Conservation (phyloP, 2,888 invertebrate species). For the Strigamia maritima region DNA sequence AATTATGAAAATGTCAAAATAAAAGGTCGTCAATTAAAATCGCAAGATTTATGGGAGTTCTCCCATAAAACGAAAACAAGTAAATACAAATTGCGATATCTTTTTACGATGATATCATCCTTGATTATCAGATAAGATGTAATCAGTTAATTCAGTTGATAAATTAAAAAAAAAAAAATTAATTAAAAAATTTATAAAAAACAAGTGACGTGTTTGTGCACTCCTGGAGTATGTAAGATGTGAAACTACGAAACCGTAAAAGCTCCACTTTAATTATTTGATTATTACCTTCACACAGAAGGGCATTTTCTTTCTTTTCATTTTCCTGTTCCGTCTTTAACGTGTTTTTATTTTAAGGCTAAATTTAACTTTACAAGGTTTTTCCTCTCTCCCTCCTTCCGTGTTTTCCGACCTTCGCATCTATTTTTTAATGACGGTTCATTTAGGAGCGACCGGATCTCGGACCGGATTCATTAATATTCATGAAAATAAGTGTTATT, state of each 20-base stretch:
- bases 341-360: neutral
- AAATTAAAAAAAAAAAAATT: neutral
- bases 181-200: neutral
- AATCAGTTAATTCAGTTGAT: neutral
- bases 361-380: neutral
- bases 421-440: neutral
- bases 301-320: neutral
- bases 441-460: neutral
- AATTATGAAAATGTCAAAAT: too few species aligned
- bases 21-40: too few species aligned
- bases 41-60: too few species aligned
- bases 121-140: neutral
- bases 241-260: neutral
- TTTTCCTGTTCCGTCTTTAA: conserved; percentile 6
- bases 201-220: neutral
- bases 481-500: neutral
- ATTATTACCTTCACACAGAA: neutral
- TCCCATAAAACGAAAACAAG: too few species aligned
- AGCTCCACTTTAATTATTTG: neutral
- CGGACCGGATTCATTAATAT: neutral
- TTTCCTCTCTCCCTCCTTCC: neutral
- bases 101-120: neutral
- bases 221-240: neutral
- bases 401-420: conserved; percentile 8
- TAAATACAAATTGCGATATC: too few species aligned